Percentiles rank a stretch among this genome's conserved stretches.
Conservation (phyloP, 2,797 vertebrate genomes). For the Leptatherina wallacei region DNA sequence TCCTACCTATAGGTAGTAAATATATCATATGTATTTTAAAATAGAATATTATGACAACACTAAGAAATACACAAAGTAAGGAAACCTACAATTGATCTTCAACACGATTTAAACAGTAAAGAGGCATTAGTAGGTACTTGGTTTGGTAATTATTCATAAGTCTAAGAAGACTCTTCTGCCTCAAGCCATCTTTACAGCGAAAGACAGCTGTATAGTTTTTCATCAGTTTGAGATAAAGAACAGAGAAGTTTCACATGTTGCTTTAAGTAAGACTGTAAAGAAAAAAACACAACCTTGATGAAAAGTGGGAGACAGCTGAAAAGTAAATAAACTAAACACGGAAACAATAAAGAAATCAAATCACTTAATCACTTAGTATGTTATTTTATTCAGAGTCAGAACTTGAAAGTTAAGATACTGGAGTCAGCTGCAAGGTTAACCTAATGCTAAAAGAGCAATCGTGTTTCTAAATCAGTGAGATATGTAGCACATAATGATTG, state of each 20-base stretch:
- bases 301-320: not conserved
- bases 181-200: constrained; percentile 3
- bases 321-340: not conserved
- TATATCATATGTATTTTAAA: too few species aligned
- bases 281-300: constrained; percentile 5
- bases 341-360: not conserved
- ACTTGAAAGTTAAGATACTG: constrained; percentile 21
- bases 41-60: not conserved
- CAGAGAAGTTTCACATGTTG: not conserved
- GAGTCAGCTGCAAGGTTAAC: constrained; percentile 29
- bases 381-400: constrained; percentile 3
- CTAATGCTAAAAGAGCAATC: constrained; percentile 24
- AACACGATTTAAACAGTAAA: constrained; percentile 13
- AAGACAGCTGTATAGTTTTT: not conserved
- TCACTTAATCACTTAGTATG: not conserved
- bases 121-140: constrained; percentile 17
- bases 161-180: constrained; percentile 20
- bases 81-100: constrained; percentile 12
- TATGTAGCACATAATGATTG: constrained; percentile 27
- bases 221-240: constrained; percentile 5
- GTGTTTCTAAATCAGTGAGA: constrained; percentile 30
- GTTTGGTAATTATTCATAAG: constrained; percentile 41
- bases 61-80: not conserved
- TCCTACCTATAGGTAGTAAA: not conserved
- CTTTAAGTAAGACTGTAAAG: not conserved